phyloP scores from a whole-genome alignment of 1,140 invertebrate genomes.

The Sesamia nonagrioides region DNA sequence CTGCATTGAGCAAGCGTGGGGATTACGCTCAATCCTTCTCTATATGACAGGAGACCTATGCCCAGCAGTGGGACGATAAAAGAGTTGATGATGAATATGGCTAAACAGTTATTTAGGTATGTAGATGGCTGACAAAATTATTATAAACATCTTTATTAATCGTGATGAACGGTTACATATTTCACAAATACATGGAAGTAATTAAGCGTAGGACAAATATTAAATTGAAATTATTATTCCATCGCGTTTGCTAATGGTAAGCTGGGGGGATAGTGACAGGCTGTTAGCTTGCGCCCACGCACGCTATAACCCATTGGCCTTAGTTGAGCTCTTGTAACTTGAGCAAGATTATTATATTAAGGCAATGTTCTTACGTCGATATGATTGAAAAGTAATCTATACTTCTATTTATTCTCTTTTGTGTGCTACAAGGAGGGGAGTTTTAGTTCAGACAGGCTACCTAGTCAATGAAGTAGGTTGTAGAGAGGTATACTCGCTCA shows the following conservation, averaged over 20 bases:
- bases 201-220: constrained; percentile 19
- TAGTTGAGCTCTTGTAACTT: constrained; percentile 31
- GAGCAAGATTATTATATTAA: constrained; percentile 25
- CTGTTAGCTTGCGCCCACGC: constrained; percentile 28
- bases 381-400: background rate
- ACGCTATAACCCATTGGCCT: constrained; percentile 25
- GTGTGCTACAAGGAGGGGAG: too few relatives aligned
- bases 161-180: background rate
- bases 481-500: too few relatives aligned
- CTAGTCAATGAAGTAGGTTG: too few relatives aligned
- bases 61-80: too few relatives aligned
- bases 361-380: constrained; percentile 13
- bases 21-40: too few relatives aligned
- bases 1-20: too few relatives aligned
- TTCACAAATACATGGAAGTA: constrained; percentile 19
- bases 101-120: too few relatives aligned
- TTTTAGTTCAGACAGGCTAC: too few relatives aligned
- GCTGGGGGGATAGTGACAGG: constrained; percentile 29
- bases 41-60: too few relatives aligned
- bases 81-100: too few relatives aligned
- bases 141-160: background rate
- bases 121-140: background rate
- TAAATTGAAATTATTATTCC: constrained; percentile 26
- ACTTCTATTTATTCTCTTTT: too few relatives aligned
- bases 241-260: constrained; percentile 27